These are phyloP conservation scores for Megamerina dolium DNA, from an alignment of 2,888 invertebrate species.

Conservation along the genomic window DNA sequence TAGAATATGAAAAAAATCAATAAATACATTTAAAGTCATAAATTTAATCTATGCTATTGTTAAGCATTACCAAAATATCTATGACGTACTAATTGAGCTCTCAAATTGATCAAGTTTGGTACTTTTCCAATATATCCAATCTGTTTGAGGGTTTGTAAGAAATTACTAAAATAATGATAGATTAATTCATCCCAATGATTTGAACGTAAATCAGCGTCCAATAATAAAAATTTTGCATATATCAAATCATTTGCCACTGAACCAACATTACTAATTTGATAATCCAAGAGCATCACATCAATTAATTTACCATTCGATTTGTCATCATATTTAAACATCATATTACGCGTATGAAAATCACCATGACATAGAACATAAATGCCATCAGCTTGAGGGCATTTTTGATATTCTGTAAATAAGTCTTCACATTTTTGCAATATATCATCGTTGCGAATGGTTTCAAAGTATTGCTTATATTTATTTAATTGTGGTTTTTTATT, in stretches of 20 bases:
- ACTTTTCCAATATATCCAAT: slow-evolving; percentile 24
- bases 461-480: slow-evolving; percentile 25
- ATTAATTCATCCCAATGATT: slow-evolving; percentile 24
- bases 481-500: slow-evolving; percentile 16
- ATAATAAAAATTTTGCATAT: slow-evolving; percentile 27
- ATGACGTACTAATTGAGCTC: slow-evolving; percentile 21
- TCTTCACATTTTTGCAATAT: slow-evolving; percentile 11
- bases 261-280: slow-evolving; percentile 27
- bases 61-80: slow-evolving; percentile 23
- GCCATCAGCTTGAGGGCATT: slow-evolving; percentile 15
- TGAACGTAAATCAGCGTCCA: slow-evolving; percentile 22
- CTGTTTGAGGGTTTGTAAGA: slow-evolving; percentile 23
- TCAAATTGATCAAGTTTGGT: slow-evolving; percentile 24
- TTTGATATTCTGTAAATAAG: slow-evolving; percentile 22
- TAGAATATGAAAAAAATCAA: neutral
- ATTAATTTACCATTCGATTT: slow-evolving; percentile 8
- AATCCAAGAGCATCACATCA: slow-evolving; percentile 34
- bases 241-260: slow-evolving; percentile 27
- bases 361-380: slow-evolving; percentile 34
- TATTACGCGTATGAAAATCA: slow-evolving; percentile 31
- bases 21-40: no score
- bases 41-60: no score
- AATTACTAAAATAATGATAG: slow-evolving; percentile 27
- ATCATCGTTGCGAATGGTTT: slow-evolving; percentile 15
- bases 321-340: slow-evolving; percentile 28